Evolutionary conservation across 2,113 vertebrate genomes (phyloP), one percentile per base, ranked within the genome.

Genomic region (Salminus brasiliensis): DNA sequence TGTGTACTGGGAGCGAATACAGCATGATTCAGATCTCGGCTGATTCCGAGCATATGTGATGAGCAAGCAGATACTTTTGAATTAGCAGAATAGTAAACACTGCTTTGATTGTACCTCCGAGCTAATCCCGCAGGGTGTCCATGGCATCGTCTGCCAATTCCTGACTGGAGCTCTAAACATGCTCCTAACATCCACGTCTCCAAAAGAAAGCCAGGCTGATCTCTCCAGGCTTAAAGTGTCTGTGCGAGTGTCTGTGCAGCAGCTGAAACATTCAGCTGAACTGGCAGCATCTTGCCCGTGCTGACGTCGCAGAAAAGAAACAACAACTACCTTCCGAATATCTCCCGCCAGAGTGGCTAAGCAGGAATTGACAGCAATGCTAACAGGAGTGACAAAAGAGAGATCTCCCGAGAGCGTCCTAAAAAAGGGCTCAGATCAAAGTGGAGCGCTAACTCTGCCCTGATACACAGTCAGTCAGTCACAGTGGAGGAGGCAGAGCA

Each of bases 271-370:
- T 57, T 39, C 15, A 55, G 65, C 25, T 21, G 53, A 55, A 70
- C 65, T 41, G 66, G 57, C 25, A 67, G 39, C 59, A 67, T 55
- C 69, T 70, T 34, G 76, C 36, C 45, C 25, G 66, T 70, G 76
- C 76, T 78, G 76, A 78, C 49, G 30, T 5, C 12, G 39, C 76
- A 70, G 60, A 70, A 78, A n/a, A n/a, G n/a, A n/a, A n/a, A n/a
- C n/a, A n/a, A 57, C 34, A 59, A 78, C 23, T 25, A 36, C 29
- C 68, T 47, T 55, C 27, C 59, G 60, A 69, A 59, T 59, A 78
- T 59, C 29, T 63, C 30, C 60, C 5, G 32, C 60, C 60, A 63
- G 60, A 63, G 52, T 27, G 16, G 63, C 69, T 36, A 79, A 29
- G 32, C 16, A 30, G 55, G 15, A 79, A 66, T 73, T 69, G 16